A percentile compares a stretch with the other conserved stretches of the same genome.
These are phyloP conservation scores for Idaea straminata DNA, from an alignment of 2,888 invertebrate species.

Conservation along the genomic window DNA sequence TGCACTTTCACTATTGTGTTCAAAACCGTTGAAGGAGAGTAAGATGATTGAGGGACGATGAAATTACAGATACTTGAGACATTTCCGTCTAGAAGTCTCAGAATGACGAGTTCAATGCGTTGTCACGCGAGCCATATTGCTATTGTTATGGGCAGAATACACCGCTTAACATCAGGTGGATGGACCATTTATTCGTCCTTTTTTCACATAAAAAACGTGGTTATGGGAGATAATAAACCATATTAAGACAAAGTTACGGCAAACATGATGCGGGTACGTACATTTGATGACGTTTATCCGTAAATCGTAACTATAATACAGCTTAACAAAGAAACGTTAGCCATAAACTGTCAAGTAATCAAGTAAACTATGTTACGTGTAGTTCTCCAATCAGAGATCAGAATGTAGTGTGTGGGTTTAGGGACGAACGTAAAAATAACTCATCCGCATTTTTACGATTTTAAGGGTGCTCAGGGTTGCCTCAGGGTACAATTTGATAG, in stretches of 20 bases:
- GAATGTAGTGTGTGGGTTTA: conserved; percentile 13
- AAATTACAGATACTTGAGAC: too few relatives aligned
- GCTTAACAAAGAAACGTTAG: conserved; percentile 2
- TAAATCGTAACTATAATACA: not conserved
- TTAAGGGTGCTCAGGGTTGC: conserved; percentile 16
- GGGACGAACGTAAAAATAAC: conserved; percentile 28
- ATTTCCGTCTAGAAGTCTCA: not conserved
- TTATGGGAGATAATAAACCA: not conserved
- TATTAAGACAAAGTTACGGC: conserved; percentile 1
- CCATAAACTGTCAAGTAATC: conserved; percentile 20
- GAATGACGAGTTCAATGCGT: not conserved
- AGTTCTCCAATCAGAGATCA: conserved; percentile 18
- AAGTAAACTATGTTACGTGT: conserved; percentile 15
- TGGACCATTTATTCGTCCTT: not conserved
- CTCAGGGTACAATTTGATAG: not conserved
- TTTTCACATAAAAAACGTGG: not conserved
- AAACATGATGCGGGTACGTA: not conserved
- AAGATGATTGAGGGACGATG: too few relatives aligned
- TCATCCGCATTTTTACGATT: conserved; percentile 26
- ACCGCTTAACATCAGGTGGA: not conserved
- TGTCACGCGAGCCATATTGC: not conserved
- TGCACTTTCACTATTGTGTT: not conserved
- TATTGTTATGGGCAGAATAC: not conserved
- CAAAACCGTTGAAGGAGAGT: too few relatives aligned
- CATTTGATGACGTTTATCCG: not conserved